Conservation (phyloP, 2,888 invertebrate genomes). For the Drosophila kanekoi region DNA sequence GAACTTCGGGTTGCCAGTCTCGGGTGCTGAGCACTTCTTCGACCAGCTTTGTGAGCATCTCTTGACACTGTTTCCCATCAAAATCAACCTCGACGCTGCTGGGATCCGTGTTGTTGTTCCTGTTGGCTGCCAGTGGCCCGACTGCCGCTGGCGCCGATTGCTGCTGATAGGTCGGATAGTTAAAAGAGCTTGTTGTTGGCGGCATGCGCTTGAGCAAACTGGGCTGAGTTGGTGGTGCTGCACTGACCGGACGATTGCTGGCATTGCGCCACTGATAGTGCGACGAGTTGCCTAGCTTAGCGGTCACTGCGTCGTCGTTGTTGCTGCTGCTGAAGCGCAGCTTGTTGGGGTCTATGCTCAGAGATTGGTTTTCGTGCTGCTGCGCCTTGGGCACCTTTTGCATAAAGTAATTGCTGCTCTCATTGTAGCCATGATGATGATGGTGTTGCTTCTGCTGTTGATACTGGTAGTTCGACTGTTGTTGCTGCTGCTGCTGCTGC, state of each 20-base stretch:
- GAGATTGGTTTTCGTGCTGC: constrained; percentile 69
- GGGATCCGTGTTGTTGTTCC: constrained; percentile 22
- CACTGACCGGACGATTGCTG: constrained; percentile 56
- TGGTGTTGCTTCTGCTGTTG: constrained; percentile 58
- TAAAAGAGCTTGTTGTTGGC: constrained; percentile 21
- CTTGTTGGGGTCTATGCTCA: constrained; percentile 80
- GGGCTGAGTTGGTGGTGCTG: constrained; percentile 22
- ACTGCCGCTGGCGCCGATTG: constrained; percentile 10
- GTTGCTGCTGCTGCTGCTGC: constrained; percentile 37
- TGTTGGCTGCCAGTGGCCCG: constrained; percentile 6
- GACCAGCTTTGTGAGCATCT: constrained; percentile 71
- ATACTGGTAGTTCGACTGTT: constrained; percentile 40
- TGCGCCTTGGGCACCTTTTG: constrained; percentile 72
- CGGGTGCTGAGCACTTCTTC: constrained; percentile 68
- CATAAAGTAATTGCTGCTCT: constrained; percentile 63
- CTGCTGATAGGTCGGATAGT: constrained; percentile 46
- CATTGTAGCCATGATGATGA: constrained; percentile 46
- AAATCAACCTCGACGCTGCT: constrained; percentile 11
- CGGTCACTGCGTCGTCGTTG: constrained; percentile 56
- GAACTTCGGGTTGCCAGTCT: constrained; percentile 68
- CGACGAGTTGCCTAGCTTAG: constrained; percentile 72
- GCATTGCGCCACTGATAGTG: constrained; percentile 74
- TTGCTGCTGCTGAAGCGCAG: constrained; percentile 73
- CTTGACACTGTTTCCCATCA: constrained; percentile 64
- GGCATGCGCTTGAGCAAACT: constrained; percentile 56